Conservation (phyloP, 2,888 invertebrate genomes). For the Cylindroiulus punctatus region DNA sequence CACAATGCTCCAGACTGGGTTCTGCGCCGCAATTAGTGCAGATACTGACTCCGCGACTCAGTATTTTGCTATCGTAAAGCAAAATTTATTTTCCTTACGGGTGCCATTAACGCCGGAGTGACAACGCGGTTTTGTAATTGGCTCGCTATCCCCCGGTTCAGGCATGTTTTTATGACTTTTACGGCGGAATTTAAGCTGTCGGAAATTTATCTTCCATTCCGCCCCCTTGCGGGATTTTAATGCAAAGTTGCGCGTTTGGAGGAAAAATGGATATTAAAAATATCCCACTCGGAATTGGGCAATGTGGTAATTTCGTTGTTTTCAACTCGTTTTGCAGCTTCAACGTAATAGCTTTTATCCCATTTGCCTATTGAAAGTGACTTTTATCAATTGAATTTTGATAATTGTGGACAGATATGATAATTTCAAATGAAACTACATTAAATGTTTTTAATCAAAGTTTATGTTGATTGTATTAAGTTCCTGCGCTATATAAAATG, state of each 20-base stretch:
- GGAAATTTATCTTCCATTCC: background rate
- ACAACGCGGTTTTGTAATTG: conserved; percentile 18
- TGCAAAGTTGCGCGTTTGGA: background rate
- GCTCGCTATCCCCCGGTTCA: background rate
- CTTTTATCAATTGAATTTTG: no score
- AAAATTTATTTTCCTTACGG: conserved; percentile 33
- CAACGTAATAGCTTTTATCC: no score
- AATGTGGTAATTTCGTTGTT: background rate
- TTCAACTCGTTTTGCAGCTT: background rate
- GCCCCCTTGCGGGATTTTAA: background rate
- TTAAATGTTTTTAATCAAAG: no score
- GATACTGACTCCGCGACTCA: background rate
- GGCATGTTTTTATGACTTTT: background rate
- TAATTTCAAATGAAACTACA: no score
- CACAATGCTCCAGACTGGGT: background rate
- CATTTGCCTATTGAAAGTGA: no score
- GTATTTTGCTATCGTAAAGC: conserved; percentile 36
- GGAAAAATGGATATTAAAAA: background rate
- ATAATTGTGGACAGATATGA: no score
- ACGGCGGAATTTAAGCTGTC: background rate
- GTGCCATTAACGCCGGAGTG: background rate
- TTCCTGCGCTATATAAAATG: no score
- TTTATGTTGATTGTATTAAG: no score
- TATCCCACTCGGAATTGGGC: background rate
- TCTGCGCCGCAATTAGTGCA: background rate